Base-by-base conservation (phyloP, 2,888 invertebrate genomes). In the Pseudolycoriella hygida region DNA sequence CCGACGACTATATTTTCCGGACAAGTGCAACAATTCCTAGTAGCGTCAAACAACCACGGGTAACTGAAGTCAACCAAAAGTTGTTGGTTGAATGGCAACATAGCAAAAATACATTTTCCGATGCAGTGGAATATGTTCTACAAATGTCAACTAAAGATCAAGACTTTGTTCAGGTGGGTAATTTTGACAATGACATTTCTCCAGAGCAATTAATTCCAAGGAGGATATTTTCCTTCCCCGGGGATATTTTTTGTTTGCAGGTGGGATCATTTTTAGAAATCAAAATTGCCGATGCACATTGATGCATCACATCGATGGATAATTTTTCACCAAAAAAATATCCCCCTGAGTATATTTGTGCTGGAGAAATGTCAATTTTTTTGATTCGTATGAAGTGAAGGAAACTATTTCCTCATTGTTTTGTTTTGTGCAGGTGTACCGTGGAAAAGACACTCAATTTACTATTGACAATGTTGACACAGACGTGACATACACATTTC, bases 21-120 rank as follows among this genome's bases (percentile, higher is more conserved):
- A 93, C 93, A 31, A 70, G 68, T 48, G 73, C 80, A 52, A 82
- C 90, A 30, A 82, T 88, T 47, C 93, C 92, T 25, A 77, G 81
- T 45, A 74, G 80, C 49, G 72, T 86, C 40, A 85, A 82, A 70
- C 69, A 80, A 20, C 84, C 85, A 34, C 68, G 73, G 47, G 49
- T 44, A 42, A 42, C 20, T 42, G 46, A 46, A 20, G 34, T 25
- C 37, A 11, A 30, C 17, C 11, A 11, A 39, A 14, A 32, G 51
- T 48, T 65, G 12, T 61, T 67, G 1, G 59, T 82, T 30, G 80
- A 80, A 60, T 83, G 82, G 82, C 66, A 68, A 51, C 65, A 73
- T 31, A 71, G 72, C 47, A 73, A 65, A 55, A 66, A 65, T 61
- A 60, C 73, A 64, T 71, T 74, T 53, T 61, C 63, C 37, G 87